Conservation (phyloP, 1,140 invertebrate genomes). For the Atta cephalotes region DNA sequence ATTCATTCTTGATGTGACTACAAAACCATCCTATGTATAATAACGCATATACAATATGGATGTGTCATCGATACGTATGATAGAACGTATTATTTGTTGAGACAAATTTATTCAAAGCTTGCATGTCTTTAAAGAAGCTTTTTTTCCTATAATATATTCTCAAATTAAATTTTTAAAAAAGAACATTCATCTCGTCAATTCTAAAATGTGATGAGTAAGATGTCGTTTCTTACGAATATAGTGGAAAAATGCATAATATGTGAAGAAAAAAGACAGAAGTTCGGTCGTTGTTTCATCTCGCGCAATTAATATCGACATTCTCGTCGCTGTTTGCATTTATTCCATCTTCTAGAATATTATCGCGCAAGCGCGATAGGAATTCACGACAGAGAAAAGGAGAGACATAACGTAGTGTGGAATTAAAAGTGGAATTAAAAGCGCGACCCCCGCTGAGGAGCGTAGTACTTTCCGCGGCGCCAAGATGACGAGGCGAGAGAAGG, state of each 20-base stretch:
- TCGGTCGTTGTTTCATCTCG: neutral
- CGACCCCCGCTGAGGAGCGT: neutral
- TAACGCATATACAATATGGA: constrained; percentile 26
- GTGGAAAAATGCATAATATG: too few species aligned
- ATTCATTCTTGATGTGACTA: constrained; percentile 22
- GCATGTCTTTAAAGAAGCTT: neutral
- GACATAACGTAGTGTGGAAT: neutral
- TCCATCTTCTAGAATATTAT: neutral
- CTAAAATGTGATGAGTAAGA: neutral
- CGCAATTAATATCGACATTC: constrained; percentile 4
- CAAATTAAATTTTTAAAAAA: neutral
- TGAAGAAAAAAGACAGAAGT: neutral
- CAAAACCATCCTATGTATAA: neutral
- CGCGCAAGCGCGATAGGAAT: neutral
- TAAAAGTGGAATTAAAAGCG: constrained; percentile 15
- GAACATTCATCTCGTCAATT: neutral
- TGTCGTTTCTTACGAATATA: neutral
- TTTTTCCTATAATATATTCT: neutral
- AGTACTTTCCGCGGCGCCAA: constrained; percentile 45
- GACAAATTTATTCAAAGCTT: neutral
- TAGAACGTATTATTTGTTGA: constrained; percentile 27
- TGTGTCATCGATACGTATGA: neutral
- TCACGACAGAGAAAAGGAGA: neutral
- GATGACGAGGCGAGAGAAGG: neutral
- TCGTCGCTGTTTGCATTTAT: neutral